Evolutionary conservation across 2,888 invertebrate genomes (phyloP), one percentile per base, ranked within the genome.

Genomic region (Microplitis manilae): DNA sequence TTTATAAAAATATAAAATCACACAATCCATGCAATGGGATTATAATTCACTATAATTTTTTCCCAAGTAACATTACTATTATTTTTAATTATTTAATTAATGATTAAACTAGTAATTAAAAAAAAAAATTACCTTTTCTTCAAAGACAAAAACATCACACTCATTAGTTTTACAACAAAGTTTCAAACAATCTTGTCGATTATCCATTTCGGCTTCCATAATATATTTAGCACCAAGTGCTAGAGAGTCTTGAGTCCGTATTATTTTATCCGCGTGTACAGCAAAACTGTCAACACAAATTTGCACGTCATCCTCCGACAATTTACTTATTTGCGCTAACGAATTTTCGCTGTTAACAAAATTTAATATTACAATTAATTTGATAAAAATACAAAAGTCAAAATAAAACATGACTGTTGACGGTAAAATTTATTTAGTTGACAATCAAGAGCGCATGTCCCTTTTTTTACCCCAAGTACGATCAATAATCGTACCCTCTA

Each of bases 111-210:
- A 17, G 8, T 62, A 62, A 62, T 62, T 13, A 17, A 17, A n/a
- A 17, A 20, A 17, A 8, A 8, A 65, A 65, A 4, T 86, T 87
- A 96, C 96, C 94, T 96, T 97, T 88, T 97, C 96, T 90, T 97
- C 97, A 88, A 95, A 97, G 83, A 97, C 95, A 90, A 96, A 97
- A 38, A 97, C 96, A 90, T 97, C 97, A 90, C 97, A 97, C 79
- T 93, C 91, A 71, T 94, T 94, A 2, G 96, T 96, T 90, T 96
- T 94, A 90, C 97, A 97, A 91, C 97, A 97, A 80, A 96, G 92
- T 73, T 94, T 92, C 86, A 96, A 92, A 88, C 97, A 97, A 88
- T 97, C 96, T 84, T 94, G 93, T 82, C 95, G 93, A 73, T 95
- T 93, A 83, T 94, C 94, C 86, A 97, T 92, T 89, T 96, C 96